Evolutionary conservation across 2,888 invertebrate genomes (phyloP).

Genomic region (Neoascia interrupta): DNA sequence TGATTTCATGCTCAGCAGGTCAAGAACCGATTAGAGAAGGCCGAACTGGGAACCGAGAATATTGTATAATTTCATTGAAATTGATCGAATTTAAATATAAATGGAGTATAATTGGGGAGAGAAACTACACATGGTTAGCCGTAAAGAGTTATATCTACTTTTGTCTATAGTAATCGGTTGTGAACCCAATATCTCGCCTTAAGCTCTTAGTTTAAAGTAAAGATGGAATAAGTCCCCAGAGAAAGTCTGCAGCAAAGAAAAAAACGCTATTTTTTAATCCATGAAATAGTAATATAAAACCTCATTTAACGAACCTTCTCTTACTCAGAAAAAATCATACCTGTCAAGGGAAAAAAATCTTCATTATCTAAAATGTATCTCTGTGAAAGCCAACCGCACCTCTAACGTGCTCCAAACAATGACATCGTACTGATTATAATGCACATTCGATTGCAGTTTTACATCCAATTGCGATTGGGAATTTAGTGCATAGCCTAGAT

Average conservation of each 20-base stretch:
- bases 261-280: no score
- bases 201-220: no score
- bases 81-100: constrained; percentile 35
- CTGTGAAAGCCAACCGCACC: constrained; percentile 13
- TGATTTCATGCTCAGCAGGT: constrained; percentile 48
- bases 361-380: neutral
- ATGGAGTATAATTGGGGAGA: constrained; percentile 18
- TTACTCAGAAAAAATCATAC: no score
- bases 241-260: no score
- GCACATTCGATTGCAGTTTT: constrained; percentile 17
- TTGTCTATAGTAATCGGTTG: no score
- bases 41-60: constrained; percentile 7
- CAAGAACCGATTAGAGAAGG: constrained; percentile 49
- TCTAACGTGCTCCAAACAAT: constrained; percentile 40
- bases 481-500: constrained; percentile 7
- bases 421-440: constrained; percentile 23
- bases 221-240: no score
- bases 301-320: no score
- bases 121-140: no score
- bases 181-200: no score
- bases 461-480: constrained; percentile 26
- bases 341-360: no score
- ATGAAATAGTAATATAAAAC: no score
- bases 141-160: no score
- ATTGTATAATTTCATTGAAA: constrained; percentile 2